Conservation (phyloP, 2,888 invertebrate species). For the Mythimna vitellina region DNA sequence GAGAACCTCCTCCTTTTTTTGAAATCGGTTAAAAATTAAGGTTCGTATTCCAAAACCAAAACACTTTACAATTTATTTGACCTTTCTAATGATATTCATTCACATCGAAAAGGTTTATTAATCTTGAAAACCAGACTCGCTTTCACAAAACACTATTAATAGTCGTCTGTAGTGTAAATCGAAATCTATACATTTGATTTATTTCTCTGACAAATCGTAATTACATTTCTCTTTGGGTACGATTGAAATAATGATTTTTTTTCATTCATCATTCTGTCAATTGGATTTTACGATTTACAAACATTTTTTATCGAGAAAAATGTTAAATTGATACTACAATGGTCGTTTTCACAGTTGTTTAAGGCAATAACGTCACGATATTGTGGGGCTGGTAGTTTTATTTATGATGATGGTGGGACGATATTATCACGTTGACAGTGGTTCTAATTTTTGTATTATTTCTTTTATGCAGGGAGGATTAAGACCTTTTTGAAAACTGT, state of each 20-base stretch:
- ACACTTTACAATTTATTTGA: no score
- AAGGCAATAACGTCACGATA: no score
- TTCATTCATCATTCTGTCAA: slow-evolving; percentile 15
- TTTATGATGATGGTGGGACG: no score
- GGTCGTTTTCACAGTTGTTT: no score
- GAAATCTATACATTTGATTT: slow-evolving; percentile 35
- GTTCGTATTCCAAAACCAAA: no score
- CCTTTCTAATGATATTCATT: not conserved
- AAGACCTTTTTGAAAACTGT: no score
- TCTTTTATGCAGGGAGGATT: no score
- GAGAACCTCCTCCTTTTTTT: no score
- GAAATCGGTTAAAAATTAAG: no score
- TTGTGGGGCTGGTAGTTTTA: no score
- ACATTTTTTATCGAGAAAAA: slow-evolving; percentile 5
- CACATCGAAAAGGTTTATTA: not conserved
- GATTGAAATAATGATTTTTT: slow-evolving; percentile 26
- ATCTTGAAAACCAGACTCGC: not conserved
- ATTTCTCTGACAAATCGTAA: slow-evolving; percentile 24
- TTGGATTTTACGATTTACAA: slow-evolving; percentile 10
- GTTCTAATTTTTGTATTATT: no score
- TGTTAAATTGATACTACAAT: not conserved
- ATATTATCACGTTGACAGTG: no score
- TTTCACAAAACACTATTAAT: slow-evolving; percentile 28
- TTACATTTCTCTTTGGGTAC: slow-evolving; percentile 18
- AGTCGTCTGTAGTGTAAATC: slow-evolving; percentile 6